These are phyloP conservation scores for Bilobella aurantiaca DNA, from an alignment of 1,140 invertebrate genomes.

Conservation along the genomic window DNA sequence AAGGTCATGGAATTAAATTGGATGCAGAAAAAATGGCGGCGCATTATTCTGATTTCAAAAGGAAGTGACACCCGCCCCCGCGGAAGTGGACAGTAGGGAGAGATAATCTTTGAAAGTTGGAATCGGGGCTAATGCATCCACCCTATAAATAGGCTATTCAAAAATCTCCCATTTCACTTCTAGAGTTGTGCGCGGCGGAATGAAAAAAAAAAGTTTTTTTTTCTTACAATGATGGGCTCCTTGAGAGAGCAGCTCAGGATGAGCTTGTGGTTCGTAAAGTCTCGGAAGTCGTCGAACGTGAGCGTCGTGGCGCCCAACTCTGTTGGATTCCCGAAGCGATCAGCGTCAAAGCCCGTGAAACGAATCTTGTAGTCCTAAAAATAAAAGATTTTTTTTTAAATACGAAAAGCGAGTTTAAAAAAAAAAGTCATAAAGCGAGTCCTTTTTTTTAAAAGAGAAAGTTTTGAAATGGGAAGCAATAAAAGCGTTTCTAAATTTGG, in stretches of 20 bases:
- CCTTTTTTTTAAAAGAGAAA: neutral
- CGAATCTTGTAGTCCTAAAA: conserved; percentile 32
- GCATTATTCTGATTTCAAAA: too few species aligned
- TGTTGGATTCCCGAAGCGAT: conserved; percentile 32
- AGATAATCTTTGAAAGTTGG: too few species aligned
- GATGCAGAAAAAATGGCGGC: too few species aligned
- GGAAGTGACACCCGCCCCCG: too few species aligned
- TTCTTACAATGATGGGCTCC: conserved; percentile 31
- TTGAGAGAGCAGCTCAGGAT: conserved; percentile 33
- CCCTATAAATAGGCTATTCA: too few species aligned
- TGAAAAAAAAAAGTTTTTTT: too few species aligned
- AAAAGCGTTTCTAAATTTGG: too few species aligned
- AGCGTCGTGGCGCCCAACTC: conserved; percentile 27
- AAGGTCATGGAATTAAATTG: too few species aligned
- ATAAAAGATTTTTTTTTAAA: conserved; percentile 1
- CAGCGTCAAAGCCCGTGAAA: conserved; percentile 33
- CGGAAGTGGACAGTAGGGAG: too few species aligned
- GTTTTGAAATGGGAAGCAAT: too few species aligned
- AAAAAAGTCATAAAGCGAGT: neutral
- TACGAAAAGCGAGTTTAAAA: neutral
- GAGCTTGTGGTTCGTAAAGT: conserved; percentile 32
- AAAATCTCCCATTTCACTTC: neutral
- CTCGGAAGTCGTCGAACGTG: conserved; percentile 35
- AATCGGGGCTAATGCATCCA: too few species aligned
- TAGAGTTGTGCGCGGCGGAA: neutral